A percentile compares a stretch with the other conserved stretches of the same genome.
Evolutionary conservation across 2,888 invertebrate species (phyloP).

Genomic region (Morpho deidamia): DNA sequence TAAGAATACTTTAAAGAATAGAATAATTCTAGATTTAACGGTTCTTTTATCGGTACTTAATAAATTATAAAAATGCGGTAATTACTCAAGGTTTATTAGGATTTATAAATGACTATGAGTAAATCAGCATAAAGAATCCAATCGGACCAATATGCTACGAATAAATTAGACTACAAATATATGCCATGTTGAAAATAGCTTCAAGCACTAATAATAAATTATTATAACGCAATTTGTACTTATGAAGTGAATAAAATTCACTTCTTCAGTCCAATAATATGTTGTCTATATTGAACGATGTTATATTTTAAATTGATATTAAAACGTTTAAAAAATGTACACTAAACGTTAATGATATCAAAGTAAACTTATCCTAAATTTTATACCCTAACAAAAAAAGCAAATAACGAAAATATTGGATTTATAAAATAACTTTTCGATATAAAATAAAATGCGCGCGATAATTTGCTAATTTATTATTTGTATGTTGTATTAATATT

Average conservation of each 20-base stretch:
- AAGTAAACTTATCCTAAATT: no score
- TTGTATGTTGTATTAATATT: constrained; percentile 39
- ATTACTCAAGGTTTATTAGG: no score
- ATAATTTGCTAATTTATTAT: constrained; percentile 49
- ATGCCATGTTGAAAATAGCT: constrained; percentile 2
- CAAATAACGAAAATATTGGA: neutral
- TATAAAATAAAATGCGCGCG: constrained; percentile 22
- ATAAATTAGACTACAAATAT: neutral
- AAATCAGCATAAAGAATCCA: constrained; percentile 7
- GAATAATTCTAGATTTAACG: neutral
- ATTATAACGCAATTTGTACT: neutral
- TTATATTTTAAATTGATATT: no score
- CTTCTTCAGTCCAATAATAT: neutral
- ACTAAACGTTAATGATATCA: no score
- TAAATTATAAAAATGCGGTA: no score
- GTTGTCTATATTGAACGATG: neutral
- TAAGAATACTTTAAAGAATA: constrained; percentile 12
- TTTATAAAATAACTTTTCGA: neutral
- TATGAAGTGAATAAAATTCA: constrained; percentile 6
- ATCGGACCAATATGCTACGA: constrained; percentile 17
- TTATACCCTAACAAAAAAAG: no score
- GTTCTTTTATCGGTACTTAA: neutral
- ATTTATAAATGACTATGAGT: neutral
- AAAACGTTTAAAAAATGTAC: no score
- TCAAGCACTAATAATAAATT: constrained; percentile 2